Percentiles rank a stretch among this genome's conserved stretches.
Evolutionary conservation across 2,113 vertebrate species (phyloP).

Genomic region (Balaeniceps rex): DNA sequence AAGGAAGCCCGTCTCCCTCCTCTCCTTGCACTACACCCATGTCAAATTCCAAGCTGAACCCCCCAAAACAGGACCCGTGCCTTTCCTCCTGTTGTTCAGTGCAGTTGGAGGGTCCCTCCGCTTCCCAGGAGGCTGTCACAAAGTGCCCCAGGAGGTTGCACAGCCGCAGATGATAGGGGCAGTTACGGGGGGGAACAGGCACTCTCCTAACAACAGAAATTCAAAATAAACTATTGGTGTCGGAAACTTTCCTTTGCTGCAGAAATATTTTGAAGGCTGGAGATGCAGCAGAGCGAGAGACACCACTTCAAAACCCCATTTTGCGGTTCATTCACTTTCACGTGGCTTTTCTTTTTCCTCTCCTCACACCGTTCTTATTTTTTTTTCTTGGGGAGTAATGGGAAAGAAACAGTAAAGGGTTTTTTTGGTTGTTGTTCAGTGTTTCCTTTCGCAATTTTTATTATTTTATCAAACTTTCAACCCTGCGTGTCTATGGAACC

Average conservation of each 20-base stretch:
- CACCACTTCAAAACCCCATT: background rate
- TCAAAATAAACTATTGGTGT: background rate
- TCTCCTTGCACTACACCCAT: background rate
- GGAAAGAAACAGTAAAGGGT: rapidly evolving
- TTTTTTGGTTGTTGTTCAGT: background rate
- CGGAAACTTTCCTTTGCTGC: background rate
- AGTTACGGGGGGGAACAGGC: no score
- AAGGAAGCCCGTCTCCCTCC: background rate
- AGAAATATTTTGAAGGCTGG: background rate
- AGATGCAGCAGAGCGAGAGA: background rate
- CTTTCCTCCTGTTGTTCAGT: background rate
- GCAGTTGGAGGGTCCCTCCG: background rate
- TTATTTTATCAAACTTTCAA: background rate
- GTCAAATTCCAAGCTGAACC: background rate
- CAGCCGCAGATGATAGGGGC: background rate
- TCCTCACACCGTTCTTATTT: background rate
- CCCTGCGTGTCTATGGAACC: background rate
- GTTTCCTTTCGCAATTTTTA: background rate
- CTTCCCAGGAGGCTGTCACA: background rate
- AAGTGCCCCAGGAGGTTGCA: background rate
- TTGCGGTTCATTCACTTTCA: background rate
- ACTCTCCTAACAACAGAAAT: background rate
- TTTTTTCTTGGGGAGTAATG: background rate
- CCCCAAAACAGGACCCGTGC: background rate
- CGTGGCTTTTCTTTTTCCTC: background rate